Evolutionary conservation across 2,888 invertebrate species (phyloP).

Genomic region (Nemoura dubitans): DNA sequence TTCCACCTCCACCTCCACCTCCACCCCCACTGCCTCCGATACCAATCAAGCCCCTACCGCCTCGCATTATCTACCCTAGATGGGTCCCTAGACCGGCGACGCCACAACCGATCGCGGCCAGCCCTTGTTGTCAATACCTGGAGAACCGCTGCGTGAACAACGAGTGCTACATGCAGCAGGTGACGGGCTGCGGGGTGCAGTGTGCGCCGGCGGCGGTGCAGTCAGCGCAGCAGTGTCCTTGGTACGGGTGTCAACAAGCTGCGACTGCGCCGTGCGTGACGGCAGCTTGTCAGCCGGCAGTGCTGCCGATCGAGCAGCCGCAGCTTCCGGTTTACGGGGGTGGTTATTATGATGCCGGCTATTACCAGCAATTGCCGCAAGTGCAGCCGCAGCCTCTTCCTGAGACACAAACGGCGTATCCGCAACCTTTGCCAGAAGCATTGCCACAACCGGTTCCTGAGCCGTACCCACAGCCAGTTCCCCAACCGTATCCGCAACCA

Average conservation of each 20-base stretch:
- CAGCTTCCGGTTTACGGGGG: not conserved
- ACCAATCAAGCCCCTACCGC: not conserved
- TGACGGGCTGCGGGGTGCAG: not conserved
- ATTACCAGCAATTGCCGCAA: constrained; percentile 15
- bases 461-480: not conserved
- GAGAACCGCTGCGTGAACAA: not conserved
- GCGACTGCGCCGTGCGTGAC: not conserved
- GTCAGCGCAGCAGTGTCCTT: not conserved
- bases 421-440: not conserved
- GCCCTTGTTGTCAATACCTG: not conserved
- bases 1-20: not conserved
- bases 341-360: not conserved
- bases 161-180: not conserved
- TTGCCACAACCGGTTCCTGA: not conserved
- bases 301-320: not conserved
- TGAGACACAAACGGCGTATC: not conserved
- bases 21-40: not conserved
- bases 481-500: not conserved
- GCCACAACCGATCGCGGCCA: not conserved
- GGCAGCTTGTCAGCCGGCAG: not conserved
- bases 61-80: not conserved
- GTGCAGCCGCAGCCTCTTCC: not conserved
- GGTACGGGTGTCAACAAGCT: not conserved
- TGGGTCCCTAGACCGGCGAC: not conserved
- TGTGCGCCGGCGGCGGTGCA: not conserved